phyloP scores from a whole-genome alignment of 2,888 invertebrate genomes.

The Silvanus unidentatus region DNA sequence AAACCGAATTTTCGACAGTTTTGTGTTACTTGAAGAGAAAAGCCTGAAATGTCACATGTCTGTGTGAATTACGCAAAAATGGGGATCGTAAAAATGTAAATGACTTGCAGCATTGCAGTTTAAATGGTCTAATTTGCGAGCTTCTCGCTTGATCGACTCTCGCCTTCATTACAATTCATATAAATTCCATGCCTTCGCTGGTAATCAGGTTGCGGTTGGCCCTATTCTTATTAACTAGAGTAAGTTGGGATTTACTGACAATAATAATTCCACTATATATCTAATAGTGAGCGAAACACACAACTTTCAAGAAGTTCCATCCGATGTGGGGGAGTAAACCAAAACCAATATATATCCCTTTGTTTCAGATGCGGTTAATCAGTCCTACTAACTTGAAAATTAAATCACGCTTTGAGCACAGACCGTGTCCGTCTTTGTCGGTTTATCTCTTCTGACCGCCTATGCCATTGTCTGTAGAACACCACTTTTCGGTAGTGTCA shows the following conservation, averaged over 20 bases:
- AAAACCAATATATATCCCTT: slow-evolving; percentile 17
- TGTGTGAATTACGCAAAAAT: no score
- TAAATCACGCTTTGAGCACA: slow-evolving; percentile 31
- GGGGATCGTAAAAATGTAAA: background rate
- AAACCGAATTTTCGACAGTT: no score
- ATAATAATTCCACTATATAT: slow-evolving; percentile 1
- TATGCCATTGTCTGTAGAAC: no score
- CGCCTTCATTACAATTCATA: slow-evolving; percentile 13
- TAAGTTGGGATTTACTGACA: slow-evolving; percentile 2
- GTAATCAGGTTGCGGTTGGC: slow-evolving; percentile 3
- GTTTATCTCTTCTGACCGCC: slow-evolving; percentile 35
- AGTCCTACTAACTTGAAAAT: slow-evolving; percentile 32
- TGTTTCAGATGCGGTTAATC: slow-evolving; percentile 34
- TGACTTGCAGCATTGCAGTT: no score
- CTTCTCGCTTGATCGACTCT: slow-evolving; percentile 17
- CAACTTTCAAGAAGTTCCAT: slow-evolving; percentile 1
- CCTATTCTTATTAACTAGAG: slow-evolving; percentile 1
- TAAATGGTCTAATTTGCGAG: background rate
- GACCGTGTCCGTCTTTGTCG: slow-evolving; percentile 26
- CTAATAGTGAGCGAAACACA: background rate
- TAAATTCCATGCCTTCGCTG: no score
- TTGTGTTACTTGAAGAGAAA: no score
- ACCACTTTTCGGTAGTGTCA: no score
- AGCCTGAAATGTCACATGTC: no score
- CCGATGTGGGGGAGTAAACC: no score